Conservation (phyloP, 1,140 invertebrate species). For the Conopomorpha cramerella region DNA sequence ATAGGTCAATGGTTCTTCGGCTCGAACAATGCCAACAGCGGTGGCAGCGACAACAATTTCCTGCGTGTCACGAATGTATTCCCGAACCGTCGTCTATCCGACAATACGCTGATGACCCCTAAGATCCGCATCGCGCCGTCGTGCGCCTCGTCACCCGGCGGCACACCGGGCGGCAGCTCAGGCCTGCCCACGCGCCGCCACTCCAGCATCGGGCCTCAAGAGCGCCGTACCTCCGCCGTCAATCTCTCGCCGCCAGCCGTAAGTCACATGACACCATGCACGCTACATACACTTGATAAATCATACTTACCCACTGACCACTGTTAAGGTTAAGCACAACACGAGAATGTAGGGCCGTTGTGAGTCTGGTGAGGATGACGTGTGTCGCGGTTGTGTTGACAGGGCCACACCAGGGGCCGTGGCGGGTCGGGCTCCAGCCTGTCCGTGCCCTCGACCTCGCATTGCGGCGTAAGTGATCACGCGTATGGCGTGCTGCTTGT, state of each 20-base stretch:
- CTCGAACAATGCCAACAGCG: constrained; percentile 31
- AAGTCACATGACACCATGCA: constrained; percentile 32
- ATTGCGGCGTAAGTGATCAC: constrained; percentile 63
- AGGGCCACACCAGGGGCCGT: constrained; percentile 50
- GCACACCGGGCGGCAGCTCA: constrained; percentile 72
- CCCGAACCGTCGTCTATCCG: constrained; percentile 83
- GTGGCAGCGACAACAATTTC: constrained; percentile 83
- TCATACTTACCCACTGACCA: not conserved
- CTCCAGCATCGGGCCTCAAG: constrained; percentile 87
- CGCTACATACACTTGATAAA: not conserved
- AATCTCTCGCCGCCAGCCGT: constrained; percentile 87
- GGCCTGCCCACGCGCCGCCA: constrained; percentile 83
- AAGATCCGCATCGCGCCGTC: constrained; percentile 84
- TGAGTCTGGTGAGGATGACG: constrained; percentile 3
- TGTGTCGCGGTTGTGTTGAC: constrained; percentile 31
- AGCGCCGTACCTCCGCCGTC: constrained; percentile 80
- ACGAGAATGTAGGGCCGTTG: not conserved
- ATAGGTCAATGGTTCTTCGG: constrained; percentile 71
- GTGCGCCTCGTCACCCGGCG: constrained; percentile 84
- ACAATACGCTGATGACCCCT: constrained; percentile 89
- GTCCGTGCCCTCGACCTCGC: constrained; percentile 72
- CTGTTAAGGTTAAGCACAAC: no score
- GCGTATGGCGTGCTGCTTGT: constrained; percentile 26
- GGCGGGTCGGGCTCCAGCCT: constrained; percentile 73
- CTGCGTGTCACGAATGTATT: constrained; percentile 81